Evolutionary conservation across 2,888 invertebrate genomes (phyloP).

Genomic region (Polydrusus pterygomalis): DNA sequence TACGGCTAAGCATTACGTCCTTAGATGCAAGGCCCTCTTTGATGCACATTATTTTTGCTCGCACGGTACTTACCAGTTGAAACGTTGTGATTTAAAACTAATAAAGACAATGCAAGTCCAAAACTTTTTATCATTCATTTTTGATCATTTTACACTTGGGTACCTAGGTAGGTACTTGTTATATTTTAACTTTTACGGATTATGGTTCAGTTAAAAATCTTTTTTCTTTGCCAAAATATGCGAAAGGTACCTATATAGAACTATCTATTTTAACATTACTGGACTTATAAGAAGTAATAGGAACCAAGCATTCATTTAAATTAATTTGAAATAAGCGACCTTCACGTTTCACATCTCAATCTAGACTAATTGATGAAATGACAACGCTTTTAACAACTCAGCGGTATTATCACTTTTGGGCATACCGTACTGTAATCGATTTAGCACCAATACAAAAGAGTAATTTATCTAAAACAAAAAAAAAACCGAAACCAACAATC

Average conservation of each 20-base stretch:
- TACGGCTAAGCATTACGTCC: too few relatives aligned
- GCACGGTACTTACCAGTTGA: too few relatives aligned
- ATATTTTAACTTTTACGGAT: not conserved
- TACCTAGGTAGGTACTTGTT: too few relatives aligned
- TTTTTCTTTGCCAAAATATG: too few relatives aligned
- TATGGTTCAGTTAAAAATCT: not conserved
- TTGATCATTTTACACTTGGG: not conserved
- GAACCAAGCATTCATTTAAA: not conserved
- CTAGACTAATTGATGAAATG: constrained; percentile 31
- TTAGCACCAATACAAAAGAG: constrained; percentile 15
- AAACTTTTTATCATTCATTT: too few relatives aligned
- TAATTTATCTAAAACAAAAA: constrained; percentile 34
- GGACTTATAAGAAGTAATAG: too few relatives aligned
- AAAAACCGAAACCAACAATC: constrained; percentile 35
- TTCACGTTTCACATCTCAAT: constrained; percentile 27
- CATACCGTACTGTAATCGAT: constrained; percentile 18
- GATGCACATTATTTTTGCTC: too few relatives aligned
- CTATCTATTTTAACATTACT: too few relatives aligned
- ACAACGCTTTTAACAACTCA: constrained; percentile 35
- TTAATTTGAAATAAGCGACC: not conserved
- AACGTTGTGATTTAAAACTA: too few relatives aligned
- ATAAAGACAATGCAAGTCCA: too few relatives aligned
- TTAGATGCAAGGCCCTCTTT: too few relatives aligned
- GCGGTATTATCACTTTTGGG: constrained; percentile 24
- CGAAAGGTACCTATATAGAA: too few relatives aligned